These are phyloP conservation scores for Tachycineta bicolor DNA, from an alignment of 2,113 vertebrate species.

Conservation along the genomic window DNA sequence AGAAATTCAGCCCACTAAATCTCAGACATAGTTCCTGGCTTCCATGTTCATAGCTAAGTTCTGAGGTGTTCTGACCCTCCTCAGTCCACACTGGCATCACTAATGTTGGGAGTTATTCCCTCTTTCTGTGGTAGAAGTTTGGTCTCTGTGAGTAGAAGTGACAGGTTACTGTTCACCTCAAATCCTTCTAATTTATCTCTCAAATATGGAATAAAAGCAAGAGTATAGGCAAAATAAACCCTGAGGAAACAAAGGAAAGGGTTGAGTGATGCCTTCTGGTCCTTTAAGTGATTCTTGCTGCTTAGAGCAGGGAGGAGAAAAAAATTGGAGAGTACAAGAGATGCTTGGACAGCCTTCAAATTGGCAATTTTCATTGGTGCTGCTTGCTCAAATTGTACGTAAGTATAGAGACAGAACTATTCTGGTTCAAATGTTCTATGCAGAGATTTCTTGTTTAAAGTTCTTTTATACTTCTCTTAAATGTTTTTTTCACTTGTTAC, in stretches of 20 bases:
- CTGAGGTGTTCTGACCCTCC: neutral
- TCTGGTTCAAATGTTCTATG: neutral
- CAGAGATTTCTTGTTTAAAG: neutral
- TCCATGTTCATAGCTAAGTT: neutral
- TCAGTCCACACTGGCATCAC: neutral
- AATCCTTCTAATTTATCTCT: neutral
- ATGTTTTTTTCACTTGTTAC: neutral
- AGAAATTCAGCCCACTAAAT: neutral
- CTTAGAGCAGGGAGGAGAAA: neutral
- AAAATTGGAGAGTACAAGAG: neutral
- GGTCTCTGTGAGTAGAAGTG: neutral
- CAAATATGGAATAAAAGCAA: neutral
- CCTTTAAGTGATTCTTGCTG: neutral
- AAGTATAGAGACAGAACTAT: neutral
- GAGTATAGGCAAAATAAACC: neutral
- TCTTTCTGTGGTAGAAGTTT: neutral
- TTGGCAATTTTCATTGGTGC: neutral
- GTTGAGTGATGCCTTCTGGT: rapidly evolving
- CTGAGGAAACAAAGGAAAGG: neutral
- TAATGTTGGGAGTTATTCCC: neutral
- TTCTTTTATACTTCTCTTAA: neutral
- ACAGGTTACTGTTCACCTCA: neutral
- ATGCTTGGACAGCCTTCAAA: neutral
- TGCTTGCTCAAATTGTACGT: neutral
- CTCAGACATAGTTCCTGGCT: neutral